A percentile compares a stretch with the other conserved stretches of the same genome.
Evolutionary conservation across 2,888 invertebrate species (phyloP).

Genomic region (Scaptomyza reducta): DNA sequence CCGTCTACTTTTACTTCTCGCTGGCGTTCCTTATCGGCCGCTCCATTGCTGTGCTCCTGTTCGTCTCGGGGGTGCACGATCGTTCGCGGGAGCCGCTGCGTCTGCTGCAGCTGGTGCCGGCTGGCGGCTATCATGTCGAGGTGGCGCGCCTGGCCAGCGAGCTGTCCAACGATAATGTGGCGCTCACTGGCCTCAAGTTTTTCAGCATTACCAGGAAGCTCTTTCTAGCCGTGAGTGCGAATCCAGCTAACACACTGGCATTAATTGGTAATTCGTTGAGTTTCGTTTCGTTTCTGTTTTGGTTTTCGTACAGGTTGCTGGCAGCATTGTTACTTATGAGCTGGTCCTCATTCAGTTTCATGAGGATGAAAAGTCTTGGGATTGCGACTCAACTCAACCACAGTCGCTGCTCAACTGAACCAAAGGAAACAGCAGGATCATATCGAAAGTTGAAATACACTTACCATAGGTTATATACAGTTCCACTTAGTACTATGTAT

Average conservation of each 20-base stretch:
- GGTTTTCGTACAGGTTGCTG: slow-evolving; percentile 84
- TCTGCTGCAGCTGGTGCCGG: slow-evolving; percentile 84
- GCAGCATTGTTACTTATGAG: slow-evolving; percentile 87
- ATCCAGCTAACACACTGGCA: slow-evolving; percentile 1
- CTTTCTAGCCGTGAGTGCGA: slow-evolving; percentile 74
- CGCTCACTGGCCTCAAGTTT: slow-evolving; percentile 81
- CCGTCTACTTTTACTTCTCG: slow-evolving; percentile 86
- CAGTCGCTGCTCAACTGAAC: slow-evolving; percentile 21
- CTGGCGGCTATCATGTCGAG: slow-evolving; percentile 84
- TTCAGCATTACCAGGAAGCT: slow-evolving; percentile 82
- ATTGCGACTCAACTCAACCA: slow-evolving; percentile 53
- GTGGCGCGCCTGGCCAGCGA: slow-evolving; percentile 81
- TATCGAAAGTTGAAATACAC: neutral
- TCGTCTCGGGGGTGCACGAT: slow-evolving; percentile 86
- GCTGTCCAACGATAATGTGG: slow-evolving; percentile 76
- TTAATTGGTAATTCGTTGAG: slow-evolving; percentile 18
- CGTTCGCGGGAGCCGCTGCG: slow-evolving; percentile 84
- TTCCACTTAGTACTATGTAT: neutral
- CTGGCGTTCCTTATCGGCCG: slow-evolving; percentile 86
- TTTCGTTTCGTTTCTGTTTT: slow-evolving; percentile 2
- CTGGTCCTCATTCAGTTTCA: slow-evolving; percentile 86
- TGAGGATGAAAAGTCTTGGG: slow-evolving; percentile 81
- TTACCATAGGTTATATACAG: neutral
- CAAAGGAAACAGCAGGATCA: neutral
- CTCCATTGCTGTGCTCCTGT: slow-evolving; percentile 85